Percentiles rank a stretch among this genome's conserved stretches.
Conservation (phyloP, 2,888 invertebrate genomes). For the Campaea margaritaria region DNA sequence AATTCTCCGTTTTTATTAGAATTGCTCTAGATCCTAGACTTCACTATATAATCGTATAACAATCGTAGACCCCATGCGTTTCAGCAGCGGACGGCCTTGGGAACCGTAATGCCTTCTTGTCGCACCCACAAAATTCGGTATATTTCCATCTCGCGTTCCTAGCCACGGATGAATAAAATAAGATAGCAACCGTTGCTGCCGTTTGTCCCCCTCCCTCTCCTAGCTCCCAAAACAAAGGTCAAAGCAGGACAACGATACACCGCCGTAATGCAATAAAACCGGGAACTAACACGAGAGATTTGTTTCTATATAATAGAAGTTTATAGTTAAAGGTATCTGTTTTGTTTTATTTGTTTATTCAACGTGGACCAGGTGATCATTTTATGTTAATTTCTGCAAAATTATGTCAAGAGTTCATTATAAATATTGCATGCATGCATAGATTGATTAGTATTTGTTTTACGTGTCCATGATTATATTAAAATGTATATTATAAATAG, state of each 20-base stretch:
- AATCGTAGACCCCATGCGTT: conserved; percentile 72
- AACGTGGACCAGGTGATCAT: conserved; percentile 53
- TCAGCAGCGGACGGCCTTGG: conserved; percentile 68
- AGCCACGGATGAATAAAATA: conserved; percentile 75
- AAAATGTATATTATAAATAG: too few relatives aligned
- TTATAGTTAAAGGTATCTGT: conserved; percentile 58
- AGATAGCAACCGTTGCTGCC: conserved; percentile 64
- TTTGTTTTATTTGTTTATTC: conserved; percentile 68
- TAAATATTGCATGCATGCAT: too few relatives aligned
- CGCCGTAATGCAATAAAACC: conserved; percentile 74
- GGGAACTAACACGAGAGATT: conserved; percentile 69
- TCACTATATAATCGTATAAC: conserved; percentile 61
- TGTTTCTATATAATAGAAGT: conserved; percentile 58
- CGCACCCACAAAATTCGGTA: conserved; percentile 56
- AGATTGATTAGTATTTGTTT: too few relatives aligned
- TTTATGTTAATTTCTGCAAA: conserved; percentile 67
- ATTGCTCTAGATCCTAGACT: conserved; percentile 44
- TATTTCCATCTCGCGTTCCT: conserved; percentile 61
- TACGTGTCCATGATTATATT: too few relatives aligned
- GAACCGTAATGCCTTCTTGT: conserved; percentile 60
- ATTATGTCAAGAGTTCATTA: too few relatives aligned
- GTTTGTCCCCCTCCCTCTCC: conserved; percentile 62
- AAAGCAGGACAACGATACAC: conserved; percentile 58
- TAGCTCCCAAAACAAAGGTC: conserved; percentile 41
- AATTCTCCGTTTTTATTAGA: conserved; percentile 64